A percentile compares a stretch with the other conserved stretches of the same genome.
phyloP scores from a whole-genome alignment of 2,888 invertebrate genomes.

The Cynaeus angustus region DNA sequence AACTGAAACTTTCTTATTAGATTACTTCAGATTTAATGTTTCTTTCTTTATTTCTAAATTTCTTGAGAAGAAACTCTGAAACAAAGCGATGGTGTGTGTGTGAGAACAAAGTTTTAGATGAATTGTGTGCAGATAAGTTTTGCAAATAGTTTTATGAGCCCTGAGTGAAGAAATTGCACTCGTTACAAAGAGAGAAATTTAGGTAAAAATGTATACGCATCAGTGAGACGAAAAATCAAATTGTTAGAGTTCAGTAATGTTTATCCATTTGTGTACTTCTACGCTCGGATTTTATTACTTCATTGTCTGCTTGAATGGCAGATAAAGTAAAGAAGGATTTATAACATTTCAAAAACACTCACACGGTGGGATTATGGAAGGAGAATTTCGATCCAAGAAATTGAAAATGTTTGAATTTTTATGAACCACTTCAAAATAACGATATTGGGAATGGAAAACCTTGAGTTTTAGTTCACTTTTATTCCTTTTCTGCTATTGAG shows the following conservation, averaged over 20 bases:
- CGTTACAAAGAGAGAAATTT: constrained; percentile 3
- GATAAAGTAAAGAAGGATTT: constrained; percentile 27
- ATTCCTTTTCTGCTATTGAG: constrained; percentile 1
- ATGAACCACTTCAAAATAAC: constrained; percentile 37
- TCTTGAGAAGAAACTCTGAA: constrained; percentile 14
- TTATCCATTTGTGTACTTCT: too few species aligned
- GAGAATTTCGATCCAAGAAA: constrained; percentile 30
- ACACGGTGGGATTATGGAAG: constrained; percentile 25
- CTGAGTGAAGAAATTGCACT: constrained; percentile 8
- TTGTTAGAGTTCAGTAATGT: neutral
- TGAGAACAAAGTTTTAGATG: constrained; percentile 34
- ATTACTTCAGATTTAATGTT: constrained; percentile 10
- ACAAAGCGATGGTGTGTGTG: constrained; percentile 23
- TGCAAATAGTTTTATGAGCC: constrained; percentile 29
- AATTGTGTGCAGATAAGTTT: constrained; percentile 39
- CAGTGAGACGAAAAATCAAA: neutral
- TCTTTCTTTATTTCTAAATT: constrained; percentile 4
- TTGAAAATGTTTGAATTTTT: constrained; percentile 40
- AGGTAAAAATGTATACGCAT: neutral
- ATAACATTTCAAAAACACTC: constrained; percentile 23
- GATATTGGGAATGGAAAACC: constrained; percentile 31
- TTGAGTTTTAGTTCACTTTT: constrained; percentile 23
- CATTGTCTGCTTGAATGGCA: constrained; percentile 10
- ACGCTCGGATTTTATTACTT: neutral
- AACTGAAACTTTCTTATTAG: constrained; percentile 5